These are phyloP conservation scores for Gastrophysa polygoni DNA, from an alignment of 2,888 invertebrate genomes.

Conservation along the genomic window DNA sequence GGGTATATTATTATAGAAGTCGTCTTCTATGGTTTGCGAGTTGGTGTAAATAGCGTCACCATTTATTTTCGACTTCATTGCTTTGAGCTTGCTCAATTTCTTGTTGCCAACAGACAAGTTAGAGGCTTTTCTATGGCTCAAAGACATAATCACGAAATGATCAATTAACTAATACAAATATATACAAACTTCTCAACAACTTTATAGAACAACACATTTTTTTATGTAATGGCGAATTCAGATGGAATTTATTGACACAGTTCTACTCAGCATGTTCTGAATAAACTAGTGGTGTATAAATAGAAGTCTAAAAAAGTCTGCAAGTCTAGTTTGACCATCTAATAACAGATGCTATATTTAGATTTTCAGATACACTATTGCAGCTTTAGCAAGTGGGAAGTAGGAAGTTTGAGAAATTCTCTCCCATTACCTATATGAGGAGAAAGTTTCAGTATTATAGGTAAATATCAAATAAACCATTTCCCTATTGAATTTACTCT, in stretches of 20 bases:
- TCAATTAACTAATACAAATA: slow-evolving; percentile 26
- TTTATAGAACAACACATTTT: slow-evolving; percentile 48
- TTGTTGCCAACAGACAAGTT: too few relatives aligned
- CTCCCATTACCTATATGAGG: too few relatives aligned
- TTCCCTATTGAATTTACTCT: too few relatives aligned
- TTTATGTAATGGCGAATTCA: slow-evolving; percentile 23
- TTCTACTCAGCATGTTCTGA: slow-evolving; percentile 19
- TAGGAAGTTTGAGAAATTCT: not conserved
- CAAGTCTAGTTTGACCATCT: slow-evolving; percentile 56
- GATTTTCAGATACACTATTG: slow-evolving; percentile 42
- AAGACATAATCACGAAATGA: slow-evolving; percentile 22
- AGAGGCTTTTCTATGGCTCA: slow-evolving; percentile 40
- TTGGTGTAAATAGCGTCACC: slow-evolving; percentile 40
- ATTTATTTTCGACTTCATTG: slow-evolving; percentile 33
- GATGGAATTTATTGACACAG: slow-evolving; percentile 28
- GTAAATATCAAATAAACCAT: too few relatives aligned
- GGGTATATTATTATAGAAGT: slow-evolving; percentile 52
- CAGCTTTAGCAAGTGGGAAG: not conserved
- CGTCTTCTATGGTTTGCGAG: slow-evolving; percentile 41
- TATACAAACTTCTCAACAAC: slow-evolving; percentile 49
- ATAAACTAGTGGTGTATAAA: slow-evolving; percentile 29
- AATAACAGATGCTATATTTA: slow-evolving; percentile 51
- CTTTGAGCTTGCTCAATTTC: slow-evolving; percentile 30
- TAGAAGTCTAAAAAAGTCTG: slow-evolving; percentile 41
- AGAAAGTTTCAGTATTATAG: too few relatives aligned